Conservation (phyloP, 2,888 invertebrate species). For the Ophion obscuratus region DNA sequence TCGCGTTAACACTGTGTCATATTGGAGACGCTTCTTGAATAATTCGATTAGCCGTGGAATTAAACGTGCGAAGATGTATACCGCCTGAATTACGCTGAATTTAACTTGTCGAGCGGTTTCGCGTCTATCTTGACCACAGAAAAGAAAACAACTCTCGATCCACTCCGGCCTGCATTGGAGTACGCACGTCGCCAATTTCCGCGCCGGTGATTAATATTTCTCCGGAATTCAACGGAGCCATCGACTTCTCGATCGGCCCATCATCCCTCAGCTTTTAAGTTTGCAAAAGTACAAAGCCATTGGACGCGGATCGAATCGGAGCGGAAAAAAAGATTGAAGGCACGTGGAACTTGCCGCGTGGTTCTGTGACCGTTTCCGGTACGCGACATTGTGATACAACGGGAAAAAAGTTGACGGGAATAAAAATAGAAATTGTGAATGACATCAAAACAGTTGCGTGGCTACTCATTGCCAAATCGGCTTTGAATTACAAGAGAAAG, state of each 20-base stretch:
- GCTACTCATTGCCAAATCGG: background rate
- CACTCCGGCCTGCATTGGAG: background rate
- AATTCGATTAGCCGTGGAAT: slow-evolving; percentile 75
- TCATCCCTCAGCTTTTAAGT: background rate
- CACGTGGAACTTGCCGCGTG: background rate
- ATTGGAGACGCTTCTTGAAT: slow-evolving; percentile 73
- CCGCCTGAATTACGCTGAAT: slow-evolving; percentile 56
- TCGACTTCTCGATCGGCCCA: background rate
- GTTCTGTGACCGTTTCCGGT: background rate
- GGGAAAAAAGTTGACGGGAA: background rate
- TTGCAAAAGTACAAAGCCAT: background rate
- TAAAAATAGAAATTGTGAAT: background rate
- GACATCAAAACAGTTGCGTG: background rate
- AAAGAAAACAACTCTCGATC: background rate
- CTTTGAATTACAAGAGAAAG: background rate
- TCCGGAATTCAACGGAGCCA: background rate
- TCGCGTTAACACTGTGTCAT: slow-evolving; percentile 62
- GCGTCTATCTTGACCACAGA: background rate
- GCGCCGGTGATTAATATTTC: background rate
- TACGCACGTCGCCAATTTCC: no score
- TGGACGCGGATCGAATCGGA: slow-evolving; percentile 6
- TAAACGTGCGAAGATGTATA: slow-evolving; percentile 59
- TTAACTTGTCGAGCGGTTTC: slow-evolving; percentile 30
- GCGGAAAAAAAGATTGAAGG: slow-evolving; percentile 13
- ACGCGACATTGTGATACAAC: background rate